These are phyloP conservation scores for Phrynocephalus versicolor DNA, from an alignment of 2,113 vertebrate species.

Conservation along the genomic window DNA sequence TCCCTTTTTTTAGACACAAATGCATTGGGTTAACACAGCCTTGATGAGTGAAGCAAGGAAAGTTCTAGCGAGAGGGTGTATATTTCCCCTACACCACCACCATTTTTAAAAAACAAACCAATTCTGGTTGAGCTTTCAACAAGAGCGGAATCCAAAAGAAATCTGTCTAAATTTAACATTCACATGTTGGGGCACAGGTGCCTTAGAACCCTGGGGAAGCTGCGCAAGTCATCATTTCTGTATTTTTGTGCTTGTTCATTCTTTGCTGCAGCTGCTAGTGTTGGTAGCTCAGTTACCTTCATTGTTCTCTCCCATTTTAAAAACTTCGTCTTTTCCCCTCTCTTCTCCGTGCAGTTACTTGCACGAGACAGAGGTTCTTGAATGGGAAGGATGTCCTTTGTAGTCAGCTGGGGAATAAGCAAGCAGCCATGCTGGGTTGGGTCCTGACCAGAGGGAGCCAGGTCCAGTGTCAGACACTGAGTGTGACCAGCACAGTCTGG, in stretches of 20 bases:
- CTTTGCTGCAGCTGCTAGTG: not conserved
- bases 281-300: not conserved
- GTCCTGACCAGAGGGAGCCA: not conserved
- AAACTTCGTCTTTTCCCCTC: not conserved
- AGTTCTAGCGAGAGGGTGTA: not conserved
- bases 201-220: not conserved
- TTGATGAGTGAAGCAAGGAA: not conserved
- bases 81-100: not conserved
- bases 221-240: not conserved
- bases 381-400: not conserved
- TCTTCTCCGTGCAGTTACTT: not conserved
- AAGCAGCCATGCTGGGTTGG: not conserved
- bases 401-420: not conserved
- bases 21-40: not conserved
- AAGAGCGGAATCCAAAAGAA: not conserved
- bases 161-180: not conserved
- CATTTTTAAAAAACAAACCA: not conserved
- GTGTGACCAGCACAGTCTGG: too few species aligned
- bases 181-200: too few species aligned
- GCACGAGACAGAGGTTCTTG: not conserved
- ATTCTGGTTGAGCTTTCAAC: not conserved
- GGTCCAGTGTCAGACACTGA: too few species aligned
- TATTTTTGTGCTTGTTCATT: not conserved
- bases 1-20: not conserved
- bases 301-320: not conserved